phyloP scores from a whole-genome alignment of 2,113 vertebrate species.

The Dryoscopus gambensis region DNA sequence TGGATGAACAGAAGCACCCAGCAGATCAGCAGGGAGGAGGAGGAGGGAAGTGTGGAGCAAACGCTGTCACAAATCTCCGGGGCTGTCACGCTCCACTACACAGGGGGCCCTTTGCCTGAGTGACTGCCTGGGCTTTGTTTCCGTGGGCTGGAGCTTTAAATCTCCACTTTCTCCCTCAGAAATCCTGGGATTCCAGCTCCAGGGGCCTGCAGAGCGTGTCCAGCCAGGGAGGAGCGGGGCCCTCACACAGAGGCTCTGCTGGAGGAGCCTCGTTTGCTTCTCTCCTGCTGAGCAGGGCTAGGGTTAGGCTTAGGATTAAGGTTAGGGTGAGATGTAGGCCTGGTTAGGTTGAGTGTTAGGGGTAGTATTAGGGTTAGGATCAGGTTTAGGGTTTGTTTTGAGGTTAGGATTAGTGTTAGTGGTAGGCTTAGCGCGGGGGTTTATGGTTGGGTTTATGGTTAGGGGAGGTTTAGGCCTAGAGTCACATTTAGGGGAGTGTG shows the following conservation, averaged over 20 bases:
- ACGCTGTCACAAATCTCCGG: rapidly evolving
- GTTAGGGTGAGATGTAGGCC: background rate
- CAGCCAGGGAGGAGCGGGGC: background rate
- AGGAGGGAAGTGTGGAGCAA: background rate
- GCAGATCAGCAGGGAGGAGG: background rate
- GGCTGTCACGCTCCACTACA: background rate
- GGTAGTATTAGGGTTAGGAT: background rate
- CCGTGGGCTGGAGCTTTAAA: background rate
- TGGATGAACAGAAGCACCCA: background rate
- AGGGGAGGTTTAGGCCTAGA: background rate
- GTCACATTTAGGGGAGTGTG: no score
- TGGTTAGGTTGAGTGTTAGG: background rate
- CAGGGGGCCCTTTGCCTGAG: rapidly evolving
- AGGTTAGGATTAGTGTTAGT: rapidly evolving
- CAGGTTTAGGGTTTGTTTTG: no score
- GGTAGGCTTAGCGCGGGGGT: rapidly evolving
- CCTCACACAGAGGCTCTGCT: background rate
- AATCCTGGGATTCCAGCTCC: background rate
- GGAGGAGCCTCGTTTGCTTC: rapidly evolving
- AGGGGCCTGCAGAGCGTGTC: background rate
- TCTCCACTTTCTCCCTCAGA: background rate
- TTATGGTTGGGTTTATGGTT: background rate
- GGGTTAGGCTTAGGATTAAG: background rate
- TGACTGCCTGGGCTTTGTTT: background rate
- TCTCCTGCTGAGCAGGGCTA: background rate